Evolutionary conservation across 2,888 invertebrate genomes (phyloP).

Genomic region (Cryptosula pallasiana): DNA sequence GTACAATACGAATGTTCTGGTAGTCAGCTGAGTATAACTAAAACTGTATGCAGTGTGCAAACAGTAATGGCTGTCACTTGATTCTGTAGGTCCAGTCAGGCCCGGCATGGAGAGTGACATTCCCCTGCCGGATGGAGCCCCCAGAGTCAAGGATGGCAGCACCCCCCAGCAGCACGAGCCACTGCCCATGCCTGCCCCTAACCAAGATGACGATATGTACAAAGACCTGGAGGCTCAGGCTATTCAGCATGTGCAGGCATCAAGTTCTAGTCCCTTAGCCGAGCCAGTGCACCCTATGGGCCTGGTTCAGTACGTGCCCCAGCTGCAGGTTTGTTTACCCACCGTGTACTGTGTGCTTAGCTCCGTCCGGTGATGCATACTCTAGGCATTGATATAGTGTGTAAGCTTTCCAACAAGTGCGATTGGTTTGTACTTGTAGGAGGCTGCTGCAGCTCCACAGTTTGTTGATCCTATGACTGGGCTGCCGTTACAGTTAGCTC

Average conservation of each 20-base stretch:
- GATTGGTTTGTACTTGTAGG: too few species aligned
- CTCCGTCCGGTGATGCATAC: too few species aligned
- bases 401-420: too few species aligned
- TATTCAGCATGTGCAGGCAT: constrained; percentile 11
- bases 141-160: too few species aligned
- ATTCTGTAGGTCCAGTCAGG: not conserved
- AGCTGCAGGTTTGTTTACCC: not conserved
- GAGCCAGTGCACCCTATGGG: not conserved
- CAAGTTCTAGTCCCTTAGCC: not conserved
- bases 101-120: constrained; percentile 21
- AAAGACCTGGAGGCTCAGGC: not conserved
- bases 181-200: not conserved
- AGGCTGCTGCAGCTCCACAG: too few species aligned
- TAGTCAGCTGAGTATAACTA: too few species aligned
- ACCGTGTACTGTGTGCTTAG: too few species aligned
- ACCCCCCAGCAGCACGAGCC: not conserved
- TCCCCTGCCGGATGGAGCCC: constrained; percentile 12
- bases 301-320: not conserved
- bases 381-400: too few species aligned
- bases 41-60: too few species aligned
- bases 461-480: constrained; percentile 19
- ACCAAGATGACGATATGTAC: not conserved
- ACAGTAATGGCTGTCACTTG: too few species aligned
- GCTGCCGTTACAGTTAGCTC: not conserved
- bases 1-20: too few species aligned